These are phyloP conservation scores for Myotis daubentonii DNA, from an alignment of 2,797 vertebrate species.

Conservation along the genomic window DNA sequence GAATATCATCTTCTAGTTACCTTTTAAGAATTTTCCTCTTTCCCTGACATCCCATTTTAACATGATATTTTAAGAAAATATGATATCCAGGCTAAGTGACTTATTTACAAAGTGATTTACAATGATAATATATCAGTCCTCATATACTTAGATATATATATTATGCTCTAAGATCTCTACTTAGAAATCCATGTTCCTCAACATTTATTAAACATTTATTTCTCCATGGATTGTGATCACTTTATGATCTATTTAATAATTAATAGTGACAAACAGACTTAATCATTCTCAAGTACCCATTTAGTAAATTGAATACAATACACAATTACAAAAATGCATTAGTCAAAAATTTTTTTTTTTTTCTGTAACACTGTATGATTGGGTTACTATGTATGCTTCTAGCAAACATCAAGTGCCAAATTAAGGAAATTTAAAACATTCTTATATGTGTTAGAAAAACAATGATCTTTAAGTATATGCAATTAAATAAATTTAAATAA, in stretches of 20 bases:
- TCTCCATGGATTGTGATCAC: background rate
- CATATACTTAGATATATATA: background rate
- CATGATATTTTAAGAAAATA: background rate
- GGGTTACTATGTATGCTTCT: background rate
- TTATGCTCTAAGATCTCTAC: background rate
- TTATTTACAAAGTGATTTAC: background rate
- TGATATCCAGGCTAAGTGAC: background rate
- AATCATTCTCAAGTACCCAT: background rate
- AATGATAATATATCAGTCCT: background rate
- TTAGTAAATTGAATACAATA: background rate
- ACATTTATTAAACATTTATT: background rate
- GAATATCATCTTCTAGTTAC: background rate
- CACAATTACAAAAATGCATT: background rate
- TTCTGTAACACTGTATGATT: background rate
- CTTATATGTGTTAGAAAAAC: background rate
- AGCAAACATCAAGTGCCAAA: background rate
- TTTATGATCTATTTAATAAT: background rate
- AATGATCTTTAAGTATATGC: background rate
- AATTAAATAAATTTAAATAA: background rate
- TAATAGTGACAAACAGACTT: background rate
- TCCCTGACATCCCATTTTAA: background rate
- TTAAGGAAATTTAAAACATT: background rate
- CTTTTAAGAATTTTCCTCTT: background rate
- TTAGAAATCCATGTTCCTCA: background rate
- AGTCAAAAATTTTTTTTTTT: constrained; percentile 6